phyloP scores from a whole-genome alignment of 2,888 invertebrate genomes.

The Cryptophagus acutangulus region DNA sequence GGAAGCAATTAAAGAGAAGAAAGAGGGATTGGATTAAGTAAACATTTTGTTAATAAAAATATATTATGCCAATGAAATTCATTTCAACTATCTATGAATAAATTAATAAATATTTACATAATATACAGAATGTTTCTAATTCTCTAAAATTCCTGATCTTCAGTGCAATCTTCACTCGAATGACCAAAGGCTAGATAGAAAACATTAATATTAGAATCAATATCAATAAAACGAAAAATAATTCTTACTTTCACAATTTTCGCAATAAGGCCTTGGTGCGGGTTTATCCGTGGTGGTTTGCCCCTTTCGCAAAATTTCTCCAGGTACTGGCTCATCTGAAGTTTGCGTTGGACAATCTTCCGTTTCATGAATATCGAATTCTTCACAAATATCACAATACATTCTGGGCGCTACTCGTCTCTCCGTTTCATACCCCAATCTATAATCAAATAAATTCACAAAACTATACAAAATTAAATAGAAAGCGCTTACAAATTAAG shows the following conservation, averaged over 20 bases:
- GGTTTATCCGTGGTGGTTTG: conserved; percentile 42
- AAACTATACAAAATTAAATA: conserved; percentile 3
- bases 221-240: conserved; percentile 12
- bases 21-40: conserved; percentile 72
- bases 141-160: conserved; percentile 72
- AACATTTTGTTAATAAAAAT: conserved; percentile 8
- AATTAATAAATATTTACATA: conserved; percentile 16
- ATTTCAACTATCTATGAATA: conserved; percentile 14
- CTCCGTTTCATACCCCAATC: conserved; percentile 31
- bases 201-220: conserved; percentile 13
- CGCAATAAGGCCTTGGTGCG: conserved; percentile 77
- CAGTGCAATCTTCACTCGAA: conserved; percentile 78
- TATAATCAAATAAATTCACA: conserved; percentile 16
- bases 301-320: conserved; percentile 31
- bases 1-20: conserved; percentile 86
- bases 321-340: conserved; percentile 48
- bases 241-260: conserved; percentile 90
- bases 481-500: conserved; percentile 46
- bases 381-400: conserved; percentile 97
- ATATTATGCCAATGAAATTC: conserved; percentile 15
- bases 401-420: conserved; percentile 63
- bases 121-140: conserved; percentile 11
- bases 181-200: conserved; percentile 80
- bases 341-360: conserved; percentile 93
- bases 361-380: conserved; percentile 94